These are phyloP conservation scores for Carcinoscorpius rotundicauda DNA, from an alignment of 1,140 invertebrate genomes.

Conservation along the genomic window DNA sequence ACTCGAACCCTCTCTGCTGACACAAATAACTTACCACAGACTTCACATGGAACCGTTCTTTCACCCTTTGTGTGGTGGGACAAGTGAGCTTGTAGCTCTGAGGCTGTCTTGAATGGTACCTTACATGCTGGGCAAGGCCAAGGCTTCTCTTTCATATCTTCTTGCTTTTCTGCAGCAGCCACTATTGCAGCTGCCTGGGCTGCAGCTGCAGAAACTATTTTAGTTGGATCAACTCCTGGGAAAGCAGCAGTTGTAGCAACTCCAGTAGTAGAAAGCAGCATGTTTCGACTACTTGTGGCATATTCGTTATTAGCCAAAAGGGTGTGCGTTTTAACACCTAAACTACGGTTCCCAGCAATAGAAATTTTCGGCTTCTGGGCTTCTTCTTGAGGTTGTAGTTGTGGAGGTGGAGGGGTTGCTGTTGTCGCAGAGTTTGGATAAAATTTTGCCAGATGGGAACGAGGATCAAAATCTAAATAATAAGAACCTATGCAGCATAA, in stretches of 20 bases:
- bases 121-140: constrained; percentile 29
- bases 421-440: neutral
- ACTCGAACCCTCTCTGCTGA: constrained; percentile 24
- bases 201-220: constrained; percentile 15
- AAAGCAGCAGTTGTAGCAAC: constrained; percentile 21
- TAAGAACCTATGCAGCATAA: too few relatives aligned
- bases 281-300: neutral
- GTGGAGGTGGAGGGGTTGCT: neutral
- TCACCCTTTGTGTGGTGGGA: constrained; percentile 25
- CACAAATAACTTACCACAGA: constrained; percentile 27
- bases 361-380: neutral
- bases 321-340: neutral
- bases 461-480: constrained; percentile 18
- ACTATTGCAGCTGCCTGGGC: constrained; percentile 17
- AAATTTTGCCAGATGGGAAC: constrained; percentile 19
- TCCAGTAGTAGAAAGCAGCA: neutral
- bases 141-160: constrained; percentile 11
- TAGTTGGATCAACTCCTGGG: constrained; percentile 20
- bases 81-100: constrained; percentile 26
- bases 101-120: constrained; percentile 26
- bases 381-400: constrained; percentile 1
- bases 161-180: constrained; percentile 7
- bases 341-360: neutral
- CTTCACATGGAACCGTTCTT: constrained; percentile 25
- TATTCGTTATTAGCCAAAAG: neutral